Conservation (phyloP, 2,888 invertebrate species). For the Lithosia quadra region DNA sequence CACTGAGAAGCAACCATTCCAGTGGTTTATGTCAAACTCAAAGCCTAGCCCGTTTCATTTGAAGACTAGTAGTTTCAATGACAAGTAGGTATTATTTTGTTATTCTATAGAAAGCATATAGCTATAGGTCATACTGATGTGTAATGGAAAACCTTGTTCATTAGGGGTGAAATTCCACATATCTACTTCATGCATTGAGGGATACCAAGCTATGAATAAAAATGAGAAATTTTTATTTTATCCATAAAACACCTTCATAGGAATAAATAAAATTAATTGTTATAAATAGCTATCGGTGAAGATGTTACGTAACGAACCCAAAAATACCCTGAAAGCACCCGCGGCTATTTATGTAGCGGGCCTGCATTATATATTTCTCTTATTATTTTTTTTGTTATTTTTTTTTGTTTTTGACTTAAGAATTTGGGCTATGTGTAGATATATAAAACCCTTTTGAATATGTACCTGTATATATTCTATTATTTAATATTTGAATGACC, state of each 20-base stretch:
- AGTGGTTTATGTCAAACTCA: too few species aligned
- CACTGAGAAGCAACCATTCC: too few species aligned
- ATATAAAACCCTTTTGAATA: background rate
- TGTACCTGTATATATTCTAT: background rate
- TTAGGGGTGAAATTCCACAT: conserved; percentile 5
- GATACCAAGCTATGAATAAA: conserved; percentile 11
- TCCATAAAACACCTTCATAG: conserved; percentile 9
- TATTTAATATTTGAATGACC: background rate
- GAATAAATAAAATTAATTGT: conserved; percentile 29
- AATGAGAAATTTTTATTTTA: conserved; percentile 8
- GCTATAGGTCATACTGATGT: too few species aligned
- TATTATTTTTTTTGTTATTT: too few species aligned
- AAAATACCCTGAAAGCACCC: conserved; percentile 26
- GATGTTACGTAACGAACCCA: conserved; percentile 24
- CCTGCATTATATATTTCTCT: conserved; percentile 18
- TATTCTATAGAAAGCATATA: background rate
- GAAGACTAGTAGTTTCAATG: too few species aligned
- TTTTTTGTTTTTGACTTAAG: background rate
- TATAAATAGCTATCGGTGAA: conserved; percentile 34
- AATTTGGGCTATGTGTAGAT: background rate
- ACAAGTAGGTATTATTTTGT: too few species aligned
- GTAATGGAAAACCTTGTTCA: conserved; percentile 14
- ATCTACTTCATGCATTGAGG: background rate
- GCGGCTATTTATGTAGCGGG: conserved; percentile 22
- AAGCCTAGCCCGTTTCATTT: too few species aligned